Conservation (phyloP, 2,113 vertebrate genomes). For the Archocentrus centrarchus region DNA sequence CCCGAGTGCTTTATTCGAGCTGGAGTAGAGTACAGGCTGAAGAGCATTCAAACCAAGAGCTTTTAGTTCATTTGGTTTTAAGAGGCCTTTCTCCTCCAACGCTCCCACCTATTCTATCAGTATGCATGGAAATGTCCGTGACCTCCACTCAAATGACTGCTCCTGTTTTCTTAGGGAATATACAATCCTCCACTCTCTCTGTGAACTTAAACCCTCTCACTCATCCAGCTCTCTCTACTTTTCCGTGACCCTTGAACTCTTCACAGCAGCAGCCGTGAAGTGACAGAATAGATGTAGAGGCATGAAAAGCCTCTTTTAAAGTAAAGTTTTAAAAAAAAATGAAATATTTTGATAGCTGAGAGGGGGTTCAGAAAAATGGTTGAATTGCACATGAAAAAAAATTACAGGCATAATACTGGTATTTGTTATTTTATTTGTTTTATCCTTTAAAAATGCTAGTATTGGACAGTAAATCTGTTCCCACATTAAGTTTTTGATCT, state of each 20-base stretch:
- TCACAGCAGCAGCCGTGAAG: conserved; percentile 51
- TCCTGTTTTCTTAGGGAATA: conserved; percentile 79
- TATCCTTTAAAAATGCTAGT: not conserved
- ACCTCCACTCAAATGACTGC: conserved; percentile 77
- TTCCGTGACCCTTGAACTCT: conserved; percentile 54
- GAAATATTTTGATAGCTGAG: conserved; percentile 36
- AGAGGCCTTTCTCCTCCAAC: conserved; percentile 78
- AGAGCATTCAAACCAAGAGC: conserved; percentile 78
- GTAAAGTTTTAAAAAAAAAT: conserved; percentile 5
- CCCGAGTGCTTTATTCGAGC: conserved; percentile 65
- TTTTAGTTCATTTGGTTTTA: conserved; percentile 78
- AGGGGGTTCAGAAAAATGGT: conserved; percentile 26
- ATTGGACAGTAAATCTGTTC: not conserved
- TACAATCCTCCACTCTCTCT: conserved; percentile 68
- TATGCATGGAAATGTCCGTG: conserved; percentile 68
- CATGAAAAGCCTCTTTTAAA: conserved; percentile 67
- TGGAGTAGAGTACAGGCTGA: conserved; percentile 65
- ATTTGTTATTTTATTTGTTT: not conserved
- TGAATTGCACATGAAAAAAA: conserved; percentile 7
- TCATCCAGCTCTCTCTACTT: conserved; percentile 65
- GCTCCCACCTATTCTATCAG: conserved; percentile 65
- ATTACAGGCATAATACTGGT: not conserved
- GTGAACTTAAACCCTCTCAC: conserved; percentile 69
- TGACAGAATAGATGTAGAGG: conserved; percentile 68
- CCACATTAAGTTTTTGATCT: not conserved